A percentile compares a stretch with the other conserved stretches of the same genome.
These are phyloP conservation scores for Ceratitis capitata DNA, from an alignment of 1,140 invertebrate genomes.

Conservation along the genomic window DNA sequence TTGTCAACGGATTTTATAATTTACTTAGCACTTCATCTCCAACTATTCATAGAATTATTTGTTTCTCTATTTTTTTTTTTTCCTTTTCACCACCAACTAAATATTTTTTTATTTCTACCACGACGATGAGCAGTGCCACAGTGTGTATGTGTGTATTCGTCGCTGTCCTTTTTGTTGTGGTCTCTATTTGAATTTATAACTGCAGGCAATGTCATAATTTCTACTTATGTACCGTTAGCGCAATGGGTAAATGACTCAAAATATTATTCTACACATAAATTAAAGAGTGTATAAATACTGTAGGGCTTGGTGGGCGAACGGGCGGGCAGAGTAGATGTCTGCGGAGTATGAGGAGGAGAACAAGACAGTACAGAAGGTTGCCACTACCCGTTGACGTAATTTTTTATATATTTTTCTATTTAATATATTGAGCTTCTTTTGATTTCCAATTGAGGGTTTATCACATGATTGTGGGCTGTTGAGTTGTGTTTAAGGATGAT, in stretches of 20 bases:
- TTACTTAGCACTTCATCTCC: neutral
- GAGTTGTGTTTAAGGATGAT: too few species aligned
- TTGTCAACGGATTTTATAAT: conserved; percentile 20
- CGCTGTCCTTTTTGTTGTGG: neutral
- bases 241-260: conserved; percentile 10
- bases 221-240: conserved; percentile 12
- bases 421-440: neutral
- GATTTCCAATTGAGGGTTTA: neutral
- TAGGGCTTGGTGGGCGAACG: too few species aligned
- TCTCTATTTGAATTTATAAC: conserved; percentile 16
- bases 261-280: neutral
- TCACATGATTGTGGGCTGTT: neutral
- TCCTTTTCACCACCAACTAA: neutral
- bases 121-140: too few species aligned
- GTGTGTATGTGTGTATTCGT: too few species aligned
- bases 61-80: neutral
- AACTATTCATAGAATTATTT: neutral
- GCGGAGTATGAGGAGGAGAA: neutral
- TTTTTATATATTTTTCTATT: neutral
- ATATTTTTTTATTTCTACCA: neutral
- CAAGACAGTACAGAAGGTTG: neutral
- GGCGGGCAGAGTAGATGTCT: neutral
- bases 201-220: conserved; percentile 35
- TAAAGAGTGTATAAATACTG: neutral
- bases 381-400: neutral